phyloP scores from a whole-genome alignment of 2,113 vertebrate species.

The Corythornis vintsioides region DNA sequence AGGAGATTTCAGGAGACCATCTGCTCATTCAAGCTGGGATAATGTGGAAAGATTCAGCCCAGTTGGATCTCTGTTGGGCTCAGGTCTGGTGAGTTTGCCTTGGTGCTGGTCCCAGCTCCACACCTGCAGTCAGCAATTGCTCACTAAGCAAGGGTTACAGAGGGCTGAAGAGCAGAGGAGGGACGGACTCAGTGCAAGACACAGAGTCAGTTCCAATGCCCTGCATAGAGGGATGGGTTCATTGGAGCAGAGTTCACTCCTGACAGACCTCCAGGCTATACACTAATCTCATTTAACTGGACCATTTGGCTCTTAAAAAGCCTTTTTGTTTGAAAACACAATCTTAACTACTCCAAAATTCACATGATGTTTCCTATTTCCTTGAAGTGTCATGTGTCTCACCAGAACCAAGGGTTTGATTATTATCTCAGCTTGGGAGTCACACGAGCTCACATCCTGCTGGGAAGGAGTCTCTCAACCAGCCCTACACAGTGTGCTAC shows the following conservation, averaged over 20 bases:
- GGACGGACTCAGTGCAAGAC: not conserved
- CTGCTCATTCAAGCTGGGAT: not conserved
- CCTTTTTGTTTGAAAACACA: constrained; percentile 45
- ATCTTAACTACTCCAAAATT: not conserved
- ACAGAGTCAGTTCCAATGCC: not conserved
- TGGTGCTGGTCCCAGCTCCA: not conserved
- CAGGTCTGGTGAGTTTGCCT: not conserved
- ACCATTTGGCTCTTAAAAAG: constrained; percentile 3
- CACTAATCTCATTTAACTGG: not conserved
- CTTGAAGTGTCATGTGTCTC: constrained; percentile 33
- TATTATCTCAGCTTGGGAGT: not conserved
- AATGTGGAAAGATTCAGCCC: not conserved
- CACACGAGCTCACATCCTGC: not conserved
- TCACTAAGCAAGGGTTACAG: not conserved
- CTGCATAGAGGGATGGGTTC: not conserved
- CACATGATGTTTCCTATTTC: constrained; percentile 51
- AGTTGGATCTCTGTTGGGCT: not conserved
- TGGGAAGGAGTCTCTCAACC: not conserved
- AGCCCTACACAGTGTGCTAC: not conserved
- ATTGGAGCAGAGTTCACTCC: not conserved
- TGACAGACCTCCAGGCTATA: not conserved
- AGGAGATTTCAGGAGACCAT: not conserved
- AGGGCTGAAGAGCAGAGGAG: not conserved
- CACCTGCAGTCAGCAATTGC: accelerated
- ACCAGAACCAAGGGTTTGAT: not conserved